These are phyloP conservation scores for Karalla daura DNA, from an alignment of 2,797 vertebrate genomes.

Conservation along the genomic window DNA sequence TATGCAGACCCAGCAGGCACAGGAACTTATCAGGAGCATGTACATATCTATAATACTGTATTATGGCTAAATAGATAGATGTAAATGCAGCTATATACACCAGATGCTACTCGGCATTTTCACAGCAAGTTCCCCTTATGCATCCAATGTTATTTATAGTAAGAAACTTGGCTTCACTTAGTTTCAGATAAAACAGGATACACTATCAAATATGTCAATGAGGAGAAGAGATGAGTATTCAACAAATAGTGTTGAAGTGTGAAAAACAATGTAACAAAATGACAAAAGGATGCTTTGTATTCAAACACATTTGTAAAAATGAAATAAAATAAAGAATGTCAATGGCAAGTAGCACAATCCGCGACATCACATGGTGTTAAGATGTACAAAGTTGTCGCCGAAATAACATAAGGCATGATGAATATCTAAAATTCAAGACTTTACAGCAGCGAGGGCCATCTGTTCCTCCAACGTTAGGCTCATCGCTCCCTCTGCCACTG, in stretches of 20 bases:
- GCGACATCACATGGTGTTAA: conserved; percentile 57
- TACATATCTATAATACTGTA: conserved; percentile 87
- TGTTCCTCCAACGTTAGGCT: conserved; percentile 52
- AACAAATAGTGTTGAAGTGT: conserved; percentile 47
- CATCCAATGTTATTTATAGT: conserved; percentile 80
- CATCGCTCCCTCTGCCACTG: conserved; percentile 27
- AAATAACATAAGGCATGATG: conserved; percentile 68
- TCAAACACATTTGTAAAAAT: conserved; percentile 37
- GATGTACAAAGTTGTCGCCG: conserved; percentile 48
- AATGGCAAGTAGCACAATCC: conserved; percentile 54
- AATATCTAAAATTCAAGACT: conserved; percentile 56
- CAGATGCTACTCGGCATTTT: conserved; percentile 82
- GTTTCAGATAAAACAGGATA: conserved; percentile 65
- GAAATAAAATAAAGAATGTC: conserved; percentile 50
- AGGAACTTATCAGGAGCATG: conserved; percentile 80
- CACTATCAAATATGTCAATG: conserved; percentile 55
- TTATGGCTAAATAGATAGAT: conserved; percentile 85
- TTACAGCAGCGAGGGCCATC: conserved; percentile 64
- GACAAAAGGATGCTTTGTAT: conserved; percentile 43
- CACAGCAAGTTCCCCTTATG: conserved; percentile 79
- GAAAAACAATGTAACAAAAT: conserved; percentile 51
- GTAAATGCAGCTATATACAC: conserved; percentile 85
- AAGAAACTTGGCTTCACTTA: conserved; percentile 74
- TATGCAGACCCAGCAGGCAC: conserved; percentile 83
- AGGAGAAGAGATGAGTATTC: conserved; percentile 49